Conservation (phyloP, 2,888 invertebrate genomes). For the Apeira syringaria region DNA sequence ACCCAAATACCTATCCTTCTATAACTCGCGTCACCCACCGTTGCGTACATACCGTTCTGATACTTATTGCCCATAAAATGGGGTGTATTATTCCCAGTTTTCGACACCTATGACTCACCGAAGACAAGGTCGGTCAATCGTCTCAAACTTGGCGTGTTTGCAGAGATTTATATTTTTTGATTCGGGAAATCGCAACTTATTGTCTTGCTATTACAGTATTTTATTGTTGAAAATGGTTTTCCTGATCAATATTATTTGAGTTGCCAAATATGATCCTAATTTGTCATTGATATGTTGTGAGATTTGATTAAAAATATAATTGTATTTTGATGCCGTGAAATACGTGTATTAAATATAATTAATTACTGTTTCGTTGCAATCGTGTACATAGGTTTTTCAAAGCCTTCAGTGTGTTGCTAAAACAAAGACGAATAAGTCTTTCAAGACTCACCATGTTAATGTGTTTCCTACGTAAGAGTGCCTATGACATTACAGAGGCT, state of each 20-base stretch:
- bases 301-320: too few species aligned
- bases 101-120: slow-evolving; percentile 23
- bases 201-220: neutral
- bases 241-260: neutral
- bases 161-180: neutral
- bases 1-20: slow-evolving; percentile 22
- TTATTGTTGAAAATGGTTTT: neutral
- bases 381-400: too few species aligned
- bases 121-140: slow-evolving; percentile 21
- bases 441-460: too few species aligned
- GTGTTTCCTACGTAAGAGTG: too few species aligned
- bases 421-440: too few species aligned
- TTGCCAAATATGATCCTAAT: neutral
- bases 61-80: slow-evolving; percentile 21
- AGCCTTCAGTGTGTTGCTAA: too few species aligned
- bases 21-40: too few species aligned
- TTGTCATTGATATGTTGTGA: neutral
- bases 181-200: slow-evolving; percentile 11
- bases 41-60: slow-evolving; percentile 12
- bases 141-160: slow-evolving; percentile 14
- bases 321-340: too few species aligned
- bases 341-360: too few species aligned
- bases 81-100: slow-evolving; percentile 13
- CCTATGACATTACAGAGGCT: too few species aligned
- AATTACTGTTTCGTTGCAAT: too few species aligned